Evolutionary conservation across 2,888 invertebrate genomes (phyloP), one percentile per base, ranked within the genome.

Genomic region (Amphipoea lucens): DNA sequence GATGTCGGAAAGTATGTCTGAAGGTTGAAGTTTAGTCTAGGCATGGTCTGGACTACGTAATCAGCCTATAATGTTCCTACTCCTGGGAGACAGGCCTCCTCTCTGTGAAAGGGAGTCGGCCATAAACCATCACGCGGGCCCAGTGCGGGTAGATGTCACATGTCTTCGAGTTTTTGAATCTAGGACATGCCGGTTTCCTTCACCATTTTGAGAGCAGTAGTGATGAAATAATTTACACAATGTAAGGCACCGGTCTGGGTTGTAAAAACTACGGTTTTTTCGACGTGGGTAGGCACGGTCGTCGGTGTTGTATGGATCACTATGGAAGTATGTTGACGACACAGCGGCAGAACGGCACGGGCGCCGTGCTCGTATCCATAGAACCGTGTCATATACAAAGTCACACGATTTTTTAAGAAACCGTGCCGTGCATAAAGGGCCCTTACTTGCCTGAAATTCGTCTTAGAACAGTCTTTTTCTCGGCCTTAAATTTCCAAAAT

Each of bases 401-500:
- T 9, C 1, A 9, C 42, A 7, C 42, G 45, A 45, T 45, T 45
- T 45, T 45, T 45, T 45, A 45, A 45, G 45, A 45, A 45, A 45
- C 45, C 45, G 45, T 45, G 45, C 45, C 9, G 9, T 45, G 45
- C 11, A 45, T 1, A 45, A 48, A 4, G 11, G 23, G 4, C 4
- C 11, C 57, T 7, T 60, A 63, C 0, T 42, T 5, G 48, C 12
- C 9, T 54, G 6, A 29, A 40, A 60, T 11, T 81, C 11, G n/a
- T 29, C 11, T n/a, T 48, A 4, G 12, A 51, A 29, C 17, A 67
- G 48, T 17, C 20, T 12, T 12, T 42, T n/a, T 51, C 6, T 60
- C 42, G 20, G 5, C 66, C 36, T 6, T 3, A 29, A n/a, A 73
- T 68, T 68, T 74, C 7, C 36, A 68, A 74, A 72, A 83, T 82